These are phyloP conservation scores for Haliclona indistincta DNA, from an alignment of 37 sponge, comb jelly and placozoan genomes.

Conservation along the genomic window DNA sequence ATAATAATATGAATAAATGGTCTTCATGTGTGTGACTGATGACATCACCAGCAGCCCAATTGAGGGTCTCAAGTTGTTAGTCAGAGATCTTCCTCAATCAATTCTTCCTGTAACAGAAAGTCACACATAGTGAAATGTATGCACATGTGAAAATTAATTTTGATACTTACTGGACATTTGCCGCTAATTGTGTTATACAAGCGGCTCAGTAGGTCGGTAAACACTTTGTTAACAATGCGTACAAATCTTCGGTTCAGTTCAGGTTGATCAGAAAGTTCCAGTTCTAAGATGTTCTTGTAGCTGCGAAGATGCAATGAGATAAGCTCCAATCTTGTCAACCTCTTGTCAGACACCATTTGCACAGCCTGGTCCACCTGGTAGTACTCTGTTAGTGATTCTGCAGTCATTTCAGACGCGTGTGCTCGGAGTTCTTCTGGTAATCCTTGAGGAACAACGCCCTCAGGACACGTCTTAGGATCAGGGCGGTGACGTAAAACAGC, in stretches of 20 bases:
- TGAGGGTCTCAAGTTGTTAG: no score
- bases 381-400: conserved; percentile 1
- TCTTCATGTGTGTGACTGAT: no score
- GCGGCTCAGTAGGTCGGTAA: not conserved
- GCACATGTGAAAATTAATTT: no score
- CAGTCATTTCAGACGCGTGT: not conserved
- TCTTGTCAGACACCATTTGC: not conserved
- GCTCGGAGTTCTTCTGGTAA: conserved; percentile 8
- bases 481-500: not conserved
- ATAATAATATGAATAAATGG: no score
- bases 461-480: not conserved
- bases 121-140: no score
- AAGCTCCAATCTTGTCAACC: conserved; percentile 6
- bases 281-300: conserved; percentile 31
- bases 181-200: not conserved
- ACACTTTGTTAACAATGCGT: not conserved
- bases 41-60: no score
- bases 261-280: conserved; percentile 3
- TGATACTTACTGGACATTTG: not conserved
- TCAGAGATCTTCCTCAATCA: no score
- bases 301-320: conserved; percentile 25
- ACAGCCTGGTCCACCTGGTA: conserved; percentile 8
- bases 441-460: not conserved
- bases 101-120: no score
- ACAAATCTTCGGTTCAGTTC: not conserved